Percentiles rank a stretch among this genome's conserved stretches.
Conservation (phyloP, 2,797 vertebrate species). For the Champsocephalus esox region DNA sequence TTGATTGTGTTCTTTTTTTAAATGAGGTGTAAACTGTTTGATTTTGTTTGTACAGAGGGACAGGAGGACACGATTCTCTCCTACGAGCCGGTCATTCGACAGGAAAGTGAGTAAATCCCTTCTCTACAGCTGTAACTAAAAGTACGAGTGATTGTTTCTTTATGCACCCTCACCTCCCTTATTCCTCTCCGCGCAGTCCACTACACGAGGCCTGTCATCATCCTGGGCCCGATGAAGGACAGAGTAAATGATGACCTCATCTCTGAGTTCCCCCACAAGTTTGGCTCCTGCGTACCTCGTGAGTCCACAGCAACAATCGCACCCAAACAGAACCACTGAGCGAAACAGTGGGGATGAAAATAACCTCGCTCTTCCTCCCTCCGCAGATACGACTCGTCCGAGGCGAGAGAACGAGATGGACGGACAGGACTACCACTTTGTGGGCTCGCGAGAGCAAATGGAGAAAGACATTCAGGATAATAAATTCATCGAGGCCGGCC, state of each 20-base stretch:
- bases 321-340: neutral
- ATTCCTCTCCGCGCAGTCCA: conserved; percentile 86
- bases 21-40: conserved; percentile 2
- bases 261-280: conserved; percentile 98
- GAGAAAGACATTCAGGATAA: conserved; percentile 99
- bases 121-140: neutral
- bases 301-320: conserved; percentile 73
- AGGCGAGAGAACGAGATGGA: conserved; percentile 96
- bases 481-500: conserved; percentile 98
- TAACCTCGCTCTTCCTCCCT: conserved; percentile 17
- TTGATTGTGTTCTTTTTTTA: conserved; percentile 10
- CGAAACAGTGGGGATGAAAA: neutral
- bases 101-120: conserved; percentile 93
- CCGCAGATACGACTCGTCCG: conserved; percentile 94
- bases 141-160: neutral
- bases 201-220: conserved; percentile 97
- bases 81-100: conserved; percentile 97
- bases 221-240: conserved; percentile 98
- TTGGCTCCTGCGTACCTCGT: conserved; percentile 99
- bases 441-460: conserved; percentile 96
- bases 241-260: conserved; percentile 98
- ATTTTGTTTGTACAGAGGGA: conserved; percentile 88
- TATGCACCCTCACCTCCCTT: conserved; percentile 1
- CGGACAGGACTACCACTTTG: conserved; percentile 98
- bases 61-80: conserved; percentile 98